Conservation (phyloP, 2,797 vertebrate genomes). For the Podarcis siculus region DNA sequence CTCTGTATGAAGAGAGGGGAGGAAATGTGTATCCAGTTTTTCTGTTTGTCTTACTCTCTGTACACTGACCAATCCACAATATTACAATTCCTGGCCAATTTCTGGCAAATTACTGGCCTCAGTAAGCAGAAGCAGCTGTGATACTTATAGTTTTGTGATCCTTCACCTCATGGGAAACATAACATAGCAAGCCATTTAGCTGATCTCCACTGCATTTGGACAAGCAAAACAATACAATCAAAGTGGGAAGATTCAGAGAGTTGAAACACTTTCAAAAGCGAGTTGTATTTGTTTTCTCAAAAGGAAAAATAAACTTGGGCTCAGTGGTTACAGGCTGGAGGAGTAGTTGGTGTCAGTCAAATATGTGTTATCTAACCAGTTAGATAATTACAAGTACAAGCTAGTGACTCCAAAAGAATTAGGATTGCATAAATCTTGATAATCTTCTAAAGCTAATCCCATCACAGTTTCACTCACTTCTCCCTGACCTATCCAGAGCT, state of each 20-base stretch:
- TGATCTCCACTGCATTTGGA: rapidly evolving
- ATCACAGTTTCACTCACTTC: neutral
- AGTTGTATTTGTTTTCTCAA: slow-evolving; percentile 63
- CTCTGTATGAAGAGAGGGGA: neutral
- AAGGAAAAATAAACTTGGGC: slow-evolving; percentile 61
- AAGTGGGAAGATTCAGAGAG: neutral
- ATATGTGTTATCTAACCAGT: neutral
- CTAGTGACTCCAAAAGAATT: neutral
- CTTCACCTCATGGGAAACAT: slow-evolving; percentile 48
- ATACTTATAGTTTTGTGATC: slow-evolving; percentile 42
- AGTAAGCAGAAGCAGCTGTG: slow-evolving; percentile 52
- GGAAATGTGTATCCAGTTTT: slow-evolving; percentile 8
- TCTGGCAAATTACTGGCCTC: slow-evolving; percentile 40
- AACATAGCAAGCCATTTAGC: slow-evolving; percentile 47
- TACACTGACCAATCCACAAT: slow-evolving; percentile 46
- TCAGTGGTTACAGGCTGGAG: slow-evolving; percentile 57
- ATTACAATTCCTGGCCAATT: slow-evolving; percentile 55
- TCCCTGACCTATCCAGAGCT: neutral
- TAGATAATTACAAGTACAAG: neutral
- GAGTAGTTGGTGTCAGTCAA: neutral
- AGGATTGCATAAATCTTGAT: neutral
- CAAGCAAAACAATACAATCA: neutral
- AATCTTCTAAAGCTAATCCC: neutral
- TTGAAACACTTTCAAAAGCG: slow-evolving; percentile 58
- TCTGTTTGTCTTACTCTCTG: slow-evolving; percentile 31